Percentiles rank a stretch among this genome's conserved stretches.
Conservation (phyloP, 2,888 invertebrate genomes). For the Lacanobia wlatinum region DNA sequence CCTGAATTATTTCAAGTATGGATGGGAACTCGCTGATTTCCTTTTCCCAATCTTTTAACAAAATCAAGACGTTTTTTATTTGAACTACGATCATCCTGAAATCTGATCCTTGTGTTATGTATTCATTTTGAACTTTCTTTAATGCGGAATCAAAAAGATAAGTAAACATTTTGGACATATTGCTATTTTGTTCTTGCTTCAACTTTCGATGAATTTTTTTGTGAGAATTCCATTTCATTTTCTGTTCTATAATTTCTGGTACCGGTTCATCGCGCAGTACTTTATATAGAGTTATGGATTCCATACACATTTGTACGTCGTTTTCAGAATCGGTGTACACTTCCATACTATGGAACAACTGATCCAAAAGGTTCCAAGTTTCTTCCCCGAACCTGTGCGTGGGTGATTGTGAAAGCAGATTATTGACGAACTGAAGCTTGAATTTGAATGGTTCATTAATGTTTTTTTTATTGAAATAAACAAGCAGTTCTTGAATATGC, state of each 20-base stretch:
- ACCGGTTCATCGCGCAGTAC: constrained; percentile 73
- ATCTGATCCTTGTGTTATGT: constrained; percentile 67
- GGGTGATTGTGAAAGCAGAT: constrained; percentile 70
- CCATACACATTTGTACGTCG: constrained; percentile 73
- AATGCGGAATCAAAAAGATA: constrained; percentile 72
- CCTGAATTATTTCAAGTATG: constrained; percentile 71
- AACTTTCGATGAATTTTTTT: constrained; percentile 69
- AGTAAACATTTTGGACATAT: constrained; percentile 68
- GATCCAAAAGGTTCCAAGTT: constrained; percentile 79
- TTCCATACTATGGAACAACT: constrained; percentile 71
- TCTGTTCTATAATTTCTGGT: constrained; percentile 63
- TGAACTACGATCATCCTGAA: constrained; percentile 62
- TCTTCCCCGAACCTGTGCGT: constrained; percentile 70
- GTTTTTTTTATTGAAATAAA: constrained; percentile 79
- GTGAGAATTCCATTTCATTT: constrained; percentile 72
- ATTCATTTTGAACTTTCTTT: constrained; percentile 63
- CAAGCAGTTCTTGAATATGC: constrained; percentile 73
- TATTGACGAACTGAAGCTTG: constrained; percentile 78
- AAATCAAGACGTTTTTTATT: background rate
- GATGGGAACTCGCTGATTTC: constrained; percentile 71
- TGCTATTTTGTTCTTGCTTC: constrained; percentile 71
- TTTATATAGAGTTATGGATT: constrained; percentile 77
- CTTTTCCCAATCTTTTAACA: constrained; percentile 78
- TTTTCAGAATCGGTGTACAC: constrained; percentile 68
- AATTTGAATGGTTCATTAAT: constrained; percentile 82